Conservation (phyloP, 2,797 vertebrate species). For the Poeciliopsis paucimaculata region DNA sequence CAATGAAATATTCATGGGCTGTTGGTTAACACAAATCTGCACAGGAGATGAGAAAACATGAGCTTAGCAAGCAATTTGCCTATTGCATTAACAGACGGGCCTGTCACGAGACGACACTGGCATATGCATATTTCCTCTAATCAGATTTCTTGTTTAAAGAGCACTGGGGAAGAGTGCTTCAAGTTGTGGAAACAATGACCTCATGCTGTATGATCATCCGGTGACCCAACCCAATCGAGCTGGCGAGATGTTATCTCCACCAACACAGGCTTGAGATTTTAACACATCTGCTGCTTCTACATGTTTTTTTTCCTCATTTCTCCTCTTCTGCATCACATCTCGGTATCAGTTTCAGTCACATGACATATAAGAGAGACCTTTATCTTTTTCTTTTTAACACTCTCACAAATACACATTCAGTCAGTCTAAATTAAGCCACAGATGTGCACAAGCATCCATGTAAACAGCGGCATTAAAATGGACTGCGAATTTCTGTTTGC, state of each 20-base stretch:
- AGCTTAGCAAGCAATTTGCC: slow-evolving; percentile 75
- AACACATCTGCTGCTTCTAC: slow-evolving; percentile 26
- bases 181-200: slow-evolving; percentile 78
- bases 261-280: slow-evolving; percentile 20
- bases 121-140: slow-evolving; percentile 74
- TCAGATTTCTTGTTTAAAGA: slow-evolving; percentile 75
- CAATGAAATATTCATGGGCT: slow-evolving; percentile 77
- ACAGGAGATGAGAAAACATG: slow-evolving; percentile 71
- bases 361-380: slow-evolving; percentile 33
- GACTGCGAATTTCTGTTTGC: slow-evolving; percentile 47
- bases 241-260: slow-evolving; percentile 49
- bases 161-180: slow-evolving; percentile 67
- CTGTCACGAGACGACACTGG: slow-evolving; percentile 65
- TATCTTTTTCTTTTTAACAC: slow-evolving; percentile 28
- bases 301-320: neutral
- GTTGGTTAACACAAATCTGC: slow-evolving; percentile 74
- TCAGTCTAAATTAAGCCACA: slow-evolving; percentile 26
- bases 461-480: slow-evolving; percentile 54
- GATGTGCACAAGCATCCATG: slow-evolving; percentile 36
- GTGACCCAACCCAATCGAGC: slow-evolving; percentile 62
- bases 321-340: slow-evolving; percentile 8
- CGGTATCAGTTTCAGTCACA: slow-evolving; percentile 32
- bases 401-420: slow-evolving; percentile 41
- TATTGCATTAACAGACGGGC: slow-evolving; percentile 72
- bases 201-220: slow-evolving; percentile 59